phyloP scores from a whole-genome alignment of 1,140 invertebrate genomes.

The Oreohelix idahoensis region DNA sequence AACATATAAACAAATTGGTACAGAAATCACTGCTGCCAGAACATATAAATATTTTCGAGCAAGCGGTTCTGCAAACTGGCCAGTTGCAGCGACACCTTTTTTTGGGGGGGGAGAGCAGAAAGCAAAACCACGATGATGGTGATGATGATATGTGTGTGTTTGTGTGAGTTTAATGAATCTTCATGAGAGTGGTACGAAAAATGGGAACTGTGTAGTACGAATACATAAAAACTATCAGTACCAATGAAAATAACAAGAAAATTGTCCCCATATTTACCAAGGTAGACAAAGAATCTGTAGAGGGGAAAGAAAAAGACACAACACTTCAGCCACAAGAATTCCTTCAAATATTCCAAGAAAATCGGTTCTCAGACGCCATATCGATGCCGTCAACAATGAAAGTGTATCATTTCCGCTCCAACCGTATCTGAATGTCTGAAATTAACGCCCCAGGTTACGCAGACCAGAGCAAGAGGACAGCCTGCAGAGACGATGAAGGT shows the following conservation, averaged over 20 bases:
- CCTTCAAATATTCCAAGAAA: not conserved
- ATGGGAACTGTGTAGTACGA: no score
- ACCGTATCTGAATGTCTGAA: not conserved
- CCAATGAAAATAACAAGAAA: not conserved
- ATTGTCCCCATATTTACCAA: not conserved
- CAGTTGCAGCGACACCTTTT: no score
- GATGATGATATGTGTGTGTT: no score
- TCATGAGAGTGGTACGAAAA: no score
- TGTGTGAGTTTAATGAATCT: no score
- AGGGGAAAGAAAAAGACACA: not conserved
- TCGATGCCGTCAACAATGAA: slow-evolving; percentile 4
- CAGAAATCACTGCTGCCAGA: no score
- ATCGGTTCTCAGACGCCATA: not conserved
- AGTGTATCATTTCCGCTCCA: slow-evolving; percentile 25
- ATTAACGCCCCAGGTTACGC: slow-evolving; percentile 21
- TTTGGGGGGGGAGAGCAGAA: no score
- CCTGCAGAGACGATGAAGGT: not conserved
- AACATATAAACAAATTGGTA: no score
- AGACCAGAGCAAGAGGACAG: not conserved
- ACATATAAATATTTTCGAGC: no score
- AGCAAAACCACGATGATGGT: no score
- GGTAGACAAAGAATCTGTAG: not conserved
- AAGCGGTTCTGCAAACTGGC: no score
- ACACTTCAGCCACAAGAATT: not conserved
- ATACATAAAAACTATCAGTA: not conserved